Evolutionary conservation across 2,797 vertebrate species (phyloP).

Genomic region (Diplodus puntazzo): DNA sequence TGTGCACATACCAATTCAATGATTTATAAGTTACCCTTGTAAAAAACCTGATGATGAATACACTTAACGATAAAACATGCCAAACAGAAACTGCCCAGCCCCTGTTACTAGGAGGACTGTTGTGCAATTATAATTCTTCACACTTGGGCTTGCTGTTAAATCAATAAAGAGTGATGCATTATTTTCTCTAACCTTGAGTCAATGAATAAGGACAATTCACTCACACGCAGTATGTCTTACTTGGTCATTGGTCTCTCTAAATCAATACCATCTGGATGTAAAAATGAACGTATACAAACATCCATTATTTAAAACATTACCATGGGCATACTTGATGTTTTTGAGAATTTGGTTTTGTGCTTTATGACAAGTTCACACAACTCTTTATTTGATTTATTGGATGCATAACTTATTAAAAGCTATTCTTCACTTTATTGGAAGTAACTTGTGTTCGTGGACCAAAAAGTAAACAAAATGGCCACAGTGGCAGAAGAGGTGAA

Average conservation of each 20-base stretch:
- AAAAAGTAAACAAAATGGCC: neutral
- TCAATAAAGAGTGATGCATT: neutral
- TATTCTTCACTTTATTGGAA: constrained; percentile 8
- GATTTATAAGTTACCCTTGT: constrained; percentile 36
- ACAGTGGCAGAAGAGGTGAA: neutral
- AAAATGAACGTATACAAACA: constrained; percentile 13
- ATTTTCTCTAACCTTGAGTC: neutral
- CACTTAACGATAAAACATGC: constrained; percentile 10
- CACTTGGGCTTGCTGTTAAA: neutral
- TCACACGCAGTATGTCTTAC: neutral
- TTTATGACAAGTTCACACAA: constrained; percentile 12
- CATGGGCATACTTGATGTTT: neutral
- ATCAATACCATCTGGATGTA: neutral
- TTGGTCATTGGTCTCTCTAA: neutral
- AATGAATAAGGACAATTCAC: neutral
- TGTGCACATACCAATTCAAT: constrained; percentile 6
- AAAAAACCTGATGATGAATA: constrained; percentile 35
- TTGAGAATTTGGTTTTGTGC: neutral
- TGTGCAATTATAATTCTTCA: constrained; percentile 12
- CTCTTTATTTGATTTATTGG: neutral
- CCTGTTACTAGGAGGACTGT: neutral
- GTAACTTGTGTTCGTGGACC: constrained; percentile 9
- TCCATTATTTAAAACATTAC: neutral
- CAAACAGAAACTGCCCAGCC: constrained; percentile 18
- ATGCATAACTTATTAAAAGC: constrained; percentile 12